Evolutionary conservation across 2,888 invertebrate species (phyloP).

Genomic region (Heliothis peltigera): DNA sequence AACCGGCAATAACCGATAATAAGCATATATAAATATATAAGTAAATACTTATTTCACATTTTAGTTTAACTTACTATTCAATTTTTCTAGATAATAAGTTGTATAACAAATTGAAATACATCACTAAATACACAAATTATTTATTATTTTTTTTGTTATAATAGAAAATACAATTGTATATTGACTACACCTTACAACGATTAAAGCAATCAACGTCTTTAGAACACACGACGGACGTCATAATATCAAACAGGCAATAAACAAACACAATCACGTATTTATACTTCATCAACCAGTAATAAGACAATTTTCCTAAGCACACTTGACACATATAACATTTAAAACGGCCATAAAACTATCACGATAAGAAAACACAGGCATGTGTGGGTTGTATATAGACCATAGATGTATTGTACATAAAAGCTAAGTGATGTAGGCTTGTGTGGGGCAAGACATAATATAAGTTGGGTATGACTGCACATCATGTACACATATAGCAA

Average conservation of each 20-base stretch:
- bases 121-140: background rate
- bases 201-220: slow-evolving; percentile 39
- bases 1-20: slow-evolving; percentile 25
- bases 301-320: slow-evolving; percentile 22
- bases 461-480: too few relatives aligned
- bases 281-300: slow-evolving; percentile 34
- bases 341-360: slow-evolving; percentile 14
- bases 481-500: too few relatives aligned
- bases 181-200: slow-evolving; percentile 8
- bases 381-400: background rate
- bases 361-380: too few relatives aligned
- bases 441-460: background rate
- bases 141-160: background rate
- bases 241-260: slow-evolving; percentile 37
- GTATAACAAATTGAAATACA: background rate
- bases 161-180: background rate
- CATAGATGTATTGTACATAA: too few relatives aligned
- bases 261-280: slow-evolving; percentile 37
- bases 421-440: background rate
- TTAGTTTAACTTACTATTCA: background rate
- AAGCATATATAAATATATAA: slow-evolving; percentile 35
- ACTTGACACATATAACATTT: slow-evolving; percentile 23
- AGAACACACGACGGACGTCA: slow-evolving; percentile 13
- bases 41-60: slow-evolving; percentile 15
- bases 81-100: background rate